Conservation (phyloP, 2,888 invertebrate genomes). For the Chironomus riparius region DNA sequence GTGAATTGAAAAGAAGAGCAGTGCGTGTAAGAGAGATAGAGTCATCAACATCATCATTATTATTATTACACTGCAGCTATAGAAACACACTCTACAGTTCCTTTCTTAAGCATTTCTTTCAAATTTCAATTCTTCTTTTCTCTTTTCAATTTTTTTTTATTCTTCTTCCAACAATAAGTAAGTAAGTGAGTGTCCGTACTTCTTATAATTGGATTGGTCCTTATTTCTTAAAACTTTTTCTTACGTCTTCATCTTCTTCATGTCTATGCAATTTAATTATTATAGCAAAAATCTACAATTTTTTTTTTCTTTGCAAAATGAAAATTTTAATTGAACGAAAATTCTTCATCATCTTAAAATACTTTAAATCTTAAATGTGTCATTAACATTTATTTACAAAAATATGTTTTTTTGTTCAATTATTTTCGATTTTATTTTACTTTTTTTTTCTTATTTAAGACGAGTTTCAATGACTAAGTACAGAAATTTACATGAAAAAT, state of each 20-base stretch:
- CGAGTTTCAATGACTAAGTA: too few species aligned
- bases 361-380: not conserved
- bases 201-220: conserved; percentile 13
- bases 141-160: not conserved
- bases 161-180: not conserved
- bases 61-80: not conserved
- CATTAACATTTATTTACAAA: conserved; percentile 10
- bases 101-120: not conserved
- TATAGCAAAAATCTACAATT: not conserved
- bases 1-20: too few species aligned
- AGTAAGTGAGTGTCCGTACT: not conserved
- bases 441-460: too few species aligned
- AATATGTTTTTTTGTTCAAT: not conserved
- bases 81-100: not conserved
- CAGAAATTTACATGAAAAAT: not conserved
- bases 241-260: not conserved
- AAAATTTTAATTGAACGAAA: not conserved
- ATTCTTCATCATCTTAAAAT: not conserved
- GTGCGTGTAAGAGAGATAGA: not conserved
- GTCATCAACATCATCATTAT: not conserved
- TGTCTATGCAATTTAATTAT: not conserved
- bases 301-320: not conserved
- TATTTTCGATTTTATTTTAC: too few species aligned
- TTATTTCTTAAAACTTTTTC: not conserved
- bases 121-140: not conserved